Base-by-base conservation (phyloP, 2,797 vertebrate species). In the Falco biarmicus region DNA sequence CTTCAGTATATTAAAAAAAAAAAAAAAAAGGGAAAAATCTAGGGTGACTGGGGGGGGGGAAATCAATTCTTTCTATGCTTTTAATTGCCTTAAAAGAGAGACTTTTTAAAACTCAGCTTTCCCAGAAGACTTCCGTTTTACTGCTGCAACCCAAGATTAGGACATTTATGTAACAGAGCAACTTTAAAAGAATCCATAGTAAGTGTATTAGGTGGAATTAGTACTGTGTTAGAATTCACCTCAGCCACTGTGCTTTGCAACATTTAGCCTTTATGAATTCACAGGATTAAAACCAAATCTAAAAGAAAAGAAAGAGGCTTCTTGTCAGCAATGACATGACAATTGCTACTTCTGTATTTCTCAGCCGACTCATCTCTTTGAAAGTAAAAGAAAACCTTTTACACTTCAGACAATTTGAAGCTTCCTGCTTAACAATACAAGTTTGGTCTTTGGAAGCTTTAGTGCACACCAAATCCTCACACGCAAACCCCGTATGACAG, bases 251-350 rank as follows among this genome's bases (percentile, higher is more conserved):
- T 47, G 68, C 57, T 90, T 81, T 76, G 47, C 66, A 88, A 81
- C 73, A 51, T 37, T 79, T 53, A 81, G 50, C 41, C 57, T 79
- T 51, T 76, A 84, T 24, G 63, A 93, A 79, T 84, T 84, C 69
- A 84, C 0, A 82, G 32, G 43, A 86, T 94, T 93, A 96, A 84
- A 93, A 89, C 45, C 82, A 96, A 92, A 76, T 21, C 24, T 51
- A 77, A 82, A 95, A 87, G 45, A 45, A 95, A 96, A 97, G 97
- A 97, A 97, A 97, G 96, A 96, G 96, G 96, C 94, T 94, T 93
- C 90, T 93, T 31, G 32, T 84, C 56, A 83, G 79, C 69, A 91
- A 59, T 75, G 48, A 54, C 31, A 60, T 43, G 53, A 70, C 37
- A 85, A 89, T 22, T 61, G 53, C 71, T 50, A 41, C 64, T 75